Percentiles rank a stretch among this genome's conserved stretches.
Evolutionary conservation across 2,797 vertebrate genomes (phyloP).

Genomic region (Nothura maculosa): DNA sequence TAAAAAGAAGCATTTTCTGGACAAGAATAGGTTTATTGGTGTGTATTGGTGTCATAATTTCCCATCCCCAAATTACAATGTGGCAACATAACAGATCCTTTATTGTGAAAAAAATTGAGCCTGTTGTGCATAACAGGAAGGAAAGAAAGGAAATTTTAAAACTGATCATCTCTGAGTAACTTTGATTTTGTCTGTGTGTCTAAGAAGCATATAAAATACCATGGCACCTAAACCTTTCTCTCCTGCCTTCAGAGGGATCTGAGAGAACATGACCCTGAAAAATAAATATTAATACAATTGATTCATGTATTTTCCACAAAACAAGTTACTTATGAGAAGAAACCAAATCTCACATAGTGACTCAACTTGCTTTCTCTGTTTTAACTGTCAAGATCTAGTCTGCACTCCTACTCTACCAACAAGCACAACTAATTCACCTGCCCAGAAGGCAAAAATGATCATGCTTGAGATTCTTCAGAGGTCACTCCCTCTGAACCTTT

Average conservation of each 20-base stretch:
- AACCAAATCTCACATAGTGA: not conserved
- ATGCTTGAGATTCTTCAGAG: not conserved
- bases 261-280: not conserved
- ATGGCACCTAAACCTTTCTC: not conserved
- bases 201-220: not conserved
- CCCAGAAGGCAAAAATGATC: not conserved
- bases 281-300: too few species aligned
- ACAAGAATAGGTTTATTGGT: not conserved
- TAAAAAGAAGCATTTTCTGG: not conserved
- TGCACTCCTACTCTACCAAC: not conserved
- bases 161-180: not conserved
- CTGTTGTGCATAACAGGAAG: not conserved
- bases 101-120: not conserved
- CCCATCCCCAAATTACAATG: not conserved
- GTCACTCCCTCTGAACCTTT: not conserved
- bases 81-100: not conserved
- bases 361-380: not conserved
- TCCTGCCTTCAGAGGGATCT: not conserved
- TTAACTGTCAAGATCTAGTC: not conserved
- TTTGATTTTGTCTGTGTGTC: not conserved
- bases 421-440: constrained; percentile 15
- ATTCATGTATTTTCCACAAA: not conserved
- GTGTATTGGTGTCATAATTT: not conserved
- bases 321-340: not conserved
- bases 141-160: not conserved